Base-by-base conservation (phyloP, 92 coral and sea anemone species). In the Palythoa heliodiscus region DNA sequence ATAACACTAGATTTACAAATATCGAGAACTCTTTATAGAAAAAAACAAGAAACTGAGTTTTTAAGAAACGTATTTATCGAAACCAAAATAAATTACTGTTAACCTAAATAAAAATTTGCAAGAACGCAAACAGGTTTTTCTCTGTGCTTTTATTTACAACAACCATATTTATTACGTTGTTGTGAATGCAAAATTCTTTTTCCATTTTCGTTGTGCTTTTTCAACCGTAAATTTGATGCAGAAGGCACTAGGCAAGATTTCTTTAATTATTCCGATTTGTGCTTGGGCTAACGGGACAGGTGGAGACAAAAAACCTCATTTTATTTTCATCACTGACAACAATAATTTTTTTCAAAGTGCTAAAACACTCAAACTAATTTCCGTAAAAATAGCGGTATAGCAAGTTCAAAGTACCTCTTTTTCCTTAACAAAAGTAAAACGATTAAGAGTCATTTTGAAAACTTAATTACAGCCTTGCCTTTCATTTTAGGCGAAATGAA, bases 391-490 rank as follows among this genome's bases (percentile, higher is more conserved):
- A 13, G 15, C 1, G 13, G 4, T 69, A 5, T 69, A 3, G 16
- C 19, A 47, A 66, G 60, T 19, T 16, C 12, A 12, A 70, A 47
- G 40, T n/a, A 66, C 47, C 35, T 29, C 5, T 80, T 54, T n/a
- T 35, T n/a, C 29, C 37, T 64, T 67, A 66, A 63, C 61, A 24
- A 80, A 20, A 43, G 48, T 52, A 19, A 64, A 80, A 20, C 39
- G 58, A 68, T 80, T 20, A 66, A 64, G 54, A 66, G 35, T 48
- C 25, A 66, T 80, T 80, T 80, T 64, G 11, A 40, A 66, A 25
- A 80, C 66, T 50, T 76, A 79, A 79, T 79, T 50, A 64, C n/a
- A 80, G 20, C 60, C 47, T 43, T 11, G 73, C 37, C 52, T 63
- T 73, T 40, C 71, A 64, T 66, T 64, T 80, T 35, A 50, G 43